Conservation (phyloP, 2,797 vertebrate species). For the Sternotherus odoratus region DNA sequence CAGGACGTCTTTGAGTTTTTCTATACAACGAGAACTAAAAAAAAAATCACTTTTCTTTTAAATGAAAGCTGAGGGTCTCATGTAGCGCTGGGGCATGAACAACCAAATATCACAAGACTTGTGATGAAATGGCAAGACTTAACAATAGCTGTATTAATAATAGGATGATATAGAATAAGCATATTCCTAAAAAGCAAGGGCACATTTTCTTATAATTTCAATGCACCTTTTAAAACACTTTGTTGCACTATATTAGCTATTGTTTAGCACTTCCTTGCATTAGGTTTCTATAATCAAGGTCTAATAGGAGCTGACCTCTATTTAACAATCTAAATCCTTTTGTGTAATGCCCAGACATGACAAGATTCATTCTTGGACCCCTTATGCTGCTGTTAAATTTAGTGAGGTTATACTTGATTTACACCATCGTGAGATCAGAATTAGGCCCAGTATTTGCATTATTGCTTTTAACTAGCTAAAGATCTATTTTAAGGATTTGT, state of each 20-base stretch:
- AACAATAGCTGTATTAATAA: neutral
- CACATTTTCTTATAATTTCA: neutral
- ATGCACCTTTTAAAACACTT: conserved; percentile 13
- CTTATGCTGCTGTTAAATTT: neutral
- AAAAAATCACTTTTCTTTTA: neutral
- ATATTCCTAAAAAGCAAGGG: neutral
- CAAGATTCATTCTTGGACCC: neutral
- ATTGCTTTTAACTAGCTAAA: neutral
- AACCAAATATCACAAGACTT: neutral
- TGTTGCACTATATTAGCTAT: neutral
- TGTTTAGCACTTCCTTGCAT: conserved; percentile 9
- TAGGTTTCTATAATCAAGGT: neutral
- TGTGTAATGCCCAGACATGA: neutral
- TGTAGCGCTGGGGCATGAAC: neutral
- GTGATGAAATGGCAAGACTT: neutral
- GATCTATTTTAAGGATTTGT: neutral
- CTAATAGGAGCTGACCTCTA: conserved; percentile 22
- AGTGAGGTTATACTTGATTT: neutral
- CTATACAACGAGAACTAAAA: neutral
- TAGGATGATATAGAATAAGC: neutral
- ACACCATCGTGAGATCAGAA: neutral
- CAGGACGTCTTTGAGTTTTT: neutral
- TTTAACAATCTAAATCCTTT: conserved; percentile 20
- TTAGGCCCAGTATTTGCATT: neutral
- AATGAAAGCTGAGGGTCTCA: neutral